Percentiles rank a stretch among this genome's conserved stretches.
phyloP scores from a whole-genome alignment of 2,888 invertebrate genomes.

The Gastracanthus pulcherrimus region DNA sequence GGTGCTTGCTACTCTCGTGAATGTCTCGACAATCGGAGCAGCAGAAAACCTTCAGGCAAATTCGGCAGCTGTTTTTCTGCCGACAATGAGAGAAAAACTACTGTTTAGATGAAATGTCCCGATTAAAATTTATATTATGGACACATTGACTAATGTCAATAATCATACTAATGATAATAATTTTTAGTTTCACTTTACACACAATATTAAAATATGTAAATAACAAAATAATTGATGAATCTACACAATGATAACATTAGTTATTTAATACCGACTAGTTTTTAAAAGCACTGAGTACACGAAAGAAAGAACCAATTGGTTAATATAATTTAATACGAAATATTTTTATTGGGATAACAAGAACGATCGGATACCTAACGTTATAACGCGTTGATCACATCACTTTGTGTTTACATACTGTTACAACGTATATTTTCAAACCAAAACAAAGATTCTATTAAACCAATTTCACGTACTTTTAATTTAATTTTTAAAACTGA shows the following conservation, averaged over 20 bases:
- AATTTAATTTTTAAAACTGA: background rate
- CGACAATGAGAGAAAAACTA: background rate
- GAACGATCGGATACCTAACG: background rate
- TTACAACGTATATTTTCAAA: constrained; percentile 51
- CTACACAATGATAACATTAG: no score
- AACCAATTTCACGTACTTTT: background rate
- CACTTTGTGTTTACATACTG: constrained; percentile 29
- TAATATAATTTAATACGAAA: no score
- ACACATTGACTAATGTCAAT: no score
- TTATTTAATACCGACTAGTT: no score
- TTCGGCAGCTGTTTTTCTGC: constrained; percentile 41
- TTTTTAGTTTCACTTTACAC: no score
- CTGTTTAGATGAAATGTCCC: background rate
- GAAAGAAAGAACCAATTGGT: no score
- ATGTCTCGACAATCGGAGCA: constrained; percentile 48
- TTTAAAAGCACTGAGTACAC: no score
- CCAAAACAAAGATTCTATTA: background rate
- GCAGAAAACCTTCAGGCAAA: constrained; percentile 55
- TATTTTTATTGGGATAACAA: background rate
- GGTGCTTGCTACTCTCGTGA: constrained; percentile 52
- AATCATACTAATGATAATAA: no score
- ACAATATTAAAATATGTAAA: no score
- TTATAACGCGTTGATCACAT: constrained; percentile 5
- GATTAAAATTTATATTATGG: background rate
- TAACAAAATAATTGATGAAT: no score